Evolutionary conservation across 2,113 vertebrate genomes (phyloP).

Genomic region (Camelus bactrianus): DNA sequence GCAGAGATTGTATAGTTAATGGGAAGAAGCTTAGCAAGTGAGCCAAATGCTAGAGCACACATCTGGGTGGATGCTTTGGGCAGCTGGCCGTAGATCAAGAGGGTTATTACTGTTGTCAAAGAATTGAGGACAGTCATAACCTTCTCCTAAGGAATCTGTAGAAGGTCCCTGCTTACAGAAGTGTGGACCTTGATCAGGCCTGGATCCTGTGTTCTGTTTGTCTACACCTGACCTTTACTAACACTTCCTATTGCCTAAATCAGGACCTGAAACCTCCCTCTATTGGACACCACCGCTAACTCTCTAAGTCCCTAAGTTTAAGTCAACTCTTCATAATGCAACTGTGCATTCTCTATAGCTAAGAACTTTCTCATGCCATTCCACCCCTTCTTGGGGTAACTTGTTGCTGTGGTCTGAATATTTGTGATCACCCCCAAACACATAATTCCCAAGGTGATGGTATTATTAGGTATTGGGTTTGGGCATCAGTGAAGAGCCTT

Average conservation of each 20-base stretch:
- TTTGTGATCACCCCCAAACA: not conserved
- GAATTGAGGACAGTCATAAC: not conserved
- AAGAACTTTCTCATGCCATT: not conserved
- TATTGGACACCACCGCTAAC: not conserved
- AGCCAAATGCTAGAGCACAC: constrained; percentile 51
- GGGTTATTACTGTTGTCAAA: constrained; percentile 54
- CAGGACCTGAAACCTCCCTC: not conserved
- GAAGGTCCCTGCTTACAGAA: not conserved
- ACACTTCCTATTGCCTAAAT: not conserved
- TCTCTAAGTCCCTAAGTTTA: not conserved
- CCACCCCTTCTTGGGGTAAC: not conserved
- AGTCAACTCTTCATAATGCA: not conserved
- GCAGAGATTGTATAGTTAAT: constrained; percentile 60
- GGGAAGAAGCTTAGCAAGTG: constrained; percentile 53
- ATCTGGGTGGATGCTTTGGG: constrained; percentile 58
- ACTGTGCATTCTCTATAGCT: not conserved
- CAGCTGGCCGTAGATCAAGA: constrained; percentile 66
- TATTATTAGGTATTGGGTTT: not conserved
- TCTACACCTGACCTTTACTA: not conserved
- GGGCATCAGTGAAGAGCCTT: not conserved
- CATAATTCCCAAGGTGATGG: not conserved
- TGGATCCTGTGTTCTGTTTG: not conserved
- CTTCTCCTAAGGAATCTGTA: not conserved
- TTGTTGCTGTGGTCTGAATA: not conserved
- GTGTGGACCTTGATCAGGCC: not conserved